phyloP scores from a whole-genome alignment of 92 coral and sea anemone genomes.

The Desmophyllum pertusum region DNA sequence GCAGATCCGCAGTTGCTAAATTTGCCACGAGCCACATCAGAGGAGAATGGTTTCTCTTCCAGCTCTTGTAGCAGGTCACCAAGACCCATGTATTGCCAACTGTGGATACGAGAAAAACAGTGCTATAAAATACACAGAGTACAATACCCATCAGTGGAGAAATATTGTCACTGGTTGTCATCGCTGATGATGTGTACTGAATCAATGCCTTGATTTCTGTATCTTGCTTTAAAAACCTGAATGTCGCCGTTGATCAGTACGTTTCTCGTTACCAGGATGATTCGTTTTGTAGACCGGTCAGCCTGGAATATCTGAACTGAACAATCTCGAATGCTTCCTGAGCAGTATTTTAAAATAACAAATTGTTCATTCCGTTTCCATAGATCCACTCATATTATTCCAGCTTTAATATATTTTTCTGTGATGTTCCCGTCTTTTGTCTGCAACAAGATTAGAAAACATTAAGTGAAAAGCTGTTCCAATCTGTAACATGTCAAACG shows the following conservation, averaged over 20 bases:
- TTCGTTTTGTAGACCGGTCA: neutral
- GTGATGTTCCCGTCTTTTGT: neutral
- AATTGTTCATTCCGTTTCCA: neutral
- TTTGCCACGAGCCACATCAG: slow-evolving; percentile 32
- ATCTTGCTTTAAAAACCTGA: neutral
- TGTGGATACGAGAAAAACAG: slow-evolving; percentile 20
- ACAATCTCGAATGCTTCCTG: no score
- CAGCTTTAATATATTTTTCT: neutral
- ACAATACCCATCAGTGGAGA: neutral
- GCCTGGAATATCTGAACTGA: neutral
- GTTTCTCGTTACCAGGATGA: neutral
- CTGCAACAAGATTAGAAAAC: neutral
- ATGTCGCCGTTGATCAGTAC: neutral
- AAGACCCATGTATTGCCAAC: slow-evolving; percentile 34
- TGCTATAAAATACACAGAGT: neutral
- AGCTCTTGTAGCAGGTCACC: neutral
- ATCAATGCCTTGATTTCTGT: neutral
- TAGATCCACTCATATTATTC: no score
- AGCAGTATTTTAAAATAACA: no score
- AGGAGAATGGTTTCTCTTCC: slow-evolving; percentile 1
- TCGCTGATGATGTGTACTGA: neutral
- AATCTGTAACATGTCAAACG: neutral
- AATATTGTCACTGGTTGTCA: slow-evolving; percentile 12
- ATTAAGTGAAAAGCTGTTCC: neutral
- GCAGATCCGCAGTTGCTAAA: slow-evolving; percentile 38